phyloP scores from a whole-genome alignment of 2,113 vertebrate genomes.

The Malurus melanocephalus region DNA sequence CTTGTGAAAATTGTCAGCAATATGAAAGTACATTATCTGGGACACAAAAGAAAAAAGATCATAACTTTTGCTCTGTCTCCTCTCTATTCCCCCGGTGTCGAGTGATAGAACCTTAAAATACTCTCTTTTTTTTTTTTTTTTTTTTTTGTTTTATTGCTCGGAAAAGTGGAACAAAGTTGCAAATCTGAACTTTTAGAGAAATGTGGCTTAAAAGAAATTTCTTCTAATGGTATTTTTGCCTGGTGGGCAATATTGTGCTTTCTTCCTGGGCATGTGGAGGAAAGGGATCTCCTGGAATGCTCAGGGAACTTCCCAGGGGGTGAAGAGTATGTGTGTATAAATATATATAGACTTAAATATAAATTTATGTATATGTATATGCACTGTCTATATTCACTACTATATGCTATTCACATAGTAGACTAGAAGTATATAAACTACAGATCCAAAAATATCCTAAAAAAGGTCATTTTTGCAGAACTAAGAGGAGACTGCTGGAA shows the following conservation, averaged over 20 bases:
- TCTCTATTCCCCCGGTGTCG: neutral
- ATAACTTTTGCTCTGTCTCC: slow-evolving; percentile 7
- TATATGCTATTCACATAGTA: neutral
- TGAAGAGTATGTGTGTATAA: fast-evolving
- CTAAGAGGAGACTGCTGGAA: neutral
- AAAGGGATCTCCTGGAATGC: neutral
- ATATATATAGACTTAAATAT: no score
- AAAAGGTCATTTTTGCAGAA: neutral
- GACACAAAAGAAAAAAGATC: slow-evolving; percentile 19
- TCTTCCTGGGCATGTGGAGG: fast-evolving
- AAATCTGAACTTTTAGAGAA: neutral
- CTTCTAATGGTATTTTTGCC: neutral
- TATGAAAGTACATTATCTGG: slow-evolving; percentile 46
- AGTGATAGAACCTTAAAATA: neutral
- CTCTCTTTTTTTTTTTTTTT: neutral
- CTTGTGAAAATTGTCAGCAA: neutral
- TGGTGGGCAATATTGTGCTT: neutral
- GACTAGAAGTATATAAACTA: neutral
- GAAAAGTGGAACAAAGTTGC: neutral
- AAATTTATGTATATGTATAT: fast-evolving
- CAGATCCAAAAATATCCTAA: neutral
- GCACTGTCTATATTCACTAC: neutral
- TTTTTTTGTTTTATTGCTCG: neutral
- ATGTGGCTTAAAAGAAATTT: neutral
- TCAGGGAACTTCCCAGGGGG: neutral